Evolutionary conservation across 2,113 vertebrate species (phyloP).

Genomic region (Callocephalon fimbriatum): DNA sequence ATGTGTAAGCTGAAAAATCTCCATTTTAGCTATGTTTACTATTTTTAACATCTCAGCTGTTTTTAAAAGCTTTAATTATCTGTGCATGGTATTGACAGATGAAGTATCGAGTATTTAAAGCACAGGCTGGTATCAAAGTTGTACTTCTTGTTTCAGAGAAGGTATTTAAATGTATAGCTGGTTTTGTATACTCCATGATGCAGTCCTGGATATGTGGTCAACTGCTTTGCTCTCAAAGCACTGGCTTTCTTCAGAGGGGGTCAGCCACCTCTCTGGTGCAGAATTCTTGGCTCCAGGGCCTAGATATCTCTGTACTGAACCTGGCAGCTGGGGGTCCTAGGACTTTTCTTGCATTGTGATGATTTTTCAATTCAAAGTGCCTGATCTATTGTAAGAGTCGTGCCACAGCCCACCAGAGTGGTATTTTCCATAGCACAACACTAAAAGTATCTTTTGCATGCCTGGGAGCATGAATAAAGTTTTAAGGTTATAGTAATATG

Average conservation of each 20-base stretch:
- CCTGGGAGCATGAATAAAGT: neutral
- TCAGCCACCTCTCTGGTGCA: accelerated
- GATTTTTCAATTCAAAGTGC: neutral
- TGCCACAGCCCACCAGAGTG: neutral
- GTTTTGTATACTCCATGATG: neutral
- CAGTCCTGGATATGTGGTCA: neutral
- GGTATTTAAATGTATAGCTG: neutral
- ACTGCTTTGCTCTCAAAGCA: neutral
- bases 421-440: neutral
- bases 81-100: neutral
- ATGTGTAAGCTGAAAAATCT: neutral
- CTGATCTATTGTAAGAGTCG: neutral
- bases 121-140: neutral
- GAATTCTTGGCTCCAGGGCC: neutral
- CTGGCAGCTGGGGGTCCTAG: neutral
- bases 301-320: neutral
- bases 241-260: neutral
- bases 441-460: neutral
- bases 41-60: neutral
- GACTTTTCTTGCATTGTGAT: neutral
- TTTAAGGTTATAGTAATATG: neutral
- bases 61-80: neutral
- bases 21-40: neutral
- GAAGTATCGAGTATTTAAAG: neutral
- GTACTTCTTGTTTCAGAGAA: neutral